These are phyloP conservation scores for Cacoxenus indagator DNA, from an alignment of 2,888 invertebrate species.

Conservation along the genomic window DNA sequence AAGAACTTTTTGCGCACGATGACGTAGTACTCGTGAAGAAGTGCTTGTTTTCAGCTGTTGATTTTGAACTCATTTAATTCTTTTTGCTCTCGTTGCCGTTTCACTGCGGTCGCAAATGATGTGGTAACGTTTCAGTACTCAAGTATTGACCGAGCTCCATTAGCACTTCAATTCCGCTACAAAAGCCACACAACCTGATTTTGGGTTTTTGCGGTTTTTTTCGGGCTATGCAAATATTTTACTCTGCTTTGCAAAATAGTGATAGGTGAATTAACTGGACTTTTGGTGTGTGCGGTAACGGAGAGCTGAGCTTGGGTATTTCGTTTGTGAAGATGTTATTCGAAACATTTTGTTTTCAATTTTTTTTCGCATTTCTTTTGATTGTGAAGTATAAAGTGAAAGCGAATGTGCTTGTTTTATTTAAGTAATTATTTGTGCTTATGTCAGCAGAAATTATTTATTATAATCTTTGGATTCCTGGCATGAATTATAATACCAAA, in stretches of 20 bases:
- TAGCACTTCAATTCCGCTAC: constrained; percentile 13
- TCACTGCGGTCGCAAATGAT: neutral
- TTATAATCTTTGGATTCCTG: neutral
- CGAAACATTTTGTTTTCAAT: neutral
- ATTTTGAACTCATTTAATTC: neutral
- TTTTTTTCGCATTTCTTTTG: neutral
- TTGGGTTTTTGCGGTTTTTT: constrained; percentile 9
- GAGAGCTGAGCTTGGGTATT: no score
- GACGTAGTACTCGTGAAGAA: no score
- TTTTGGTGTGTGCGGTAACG: neutral
- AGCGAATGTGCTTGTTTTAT: neutral
- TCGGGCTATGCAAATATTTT: constrained; percentile 19
- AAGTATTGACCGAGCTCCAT: constrained; percentile 20
- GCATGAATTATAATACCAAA: neutral
- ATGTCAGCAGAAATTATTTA: no score
- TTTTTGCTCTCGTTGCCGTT: neutral
- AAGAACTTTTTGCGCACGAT: no score
- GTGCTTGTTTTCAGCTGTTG: neutral
- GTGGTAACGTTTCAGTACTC: neutral
- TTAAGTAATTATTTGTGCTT: neutral
- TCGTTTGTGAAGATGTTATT: neutral
- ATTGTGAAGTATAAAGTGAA: no score
- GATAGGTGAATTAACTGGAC: neutral
- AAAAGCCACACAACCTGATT: constrained; percentile 6
- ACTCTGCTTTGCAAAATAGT: neutral